A percentile compares a stretch with the other conserved stretches of the same genome.
phyloP scores from a whole-genome alignment of 2,888 invertebrate species.

The Adelphocoris suturalis region DNA sequence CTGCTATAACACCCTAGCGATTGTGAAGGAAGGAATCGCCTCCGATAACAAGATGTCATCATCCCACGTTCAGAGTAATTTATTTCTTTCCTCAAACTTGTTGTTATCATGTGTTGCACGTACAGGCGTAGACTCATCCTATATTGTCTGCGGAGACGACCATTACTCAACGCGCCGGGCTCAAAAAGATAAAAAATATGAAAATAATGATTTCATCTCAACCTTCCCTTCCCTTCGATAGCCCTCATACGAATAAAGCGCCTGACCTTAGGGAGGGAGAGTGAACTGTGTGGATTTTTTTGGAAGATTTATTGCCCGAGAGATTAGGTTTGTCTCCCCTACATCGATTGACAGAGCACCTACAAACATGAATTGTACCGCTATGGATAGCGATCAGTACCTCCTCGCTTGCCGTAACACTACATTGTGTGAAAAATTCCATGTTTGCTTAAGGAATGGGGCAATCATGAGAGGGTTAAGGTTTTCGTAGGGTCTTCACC shows the following conservation, averaged over 20 bases:
- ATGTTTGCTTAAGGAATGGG: too few species aligned
- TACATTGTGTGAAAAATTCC: too few species aligned
- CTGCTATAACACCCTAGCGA: not conserved
- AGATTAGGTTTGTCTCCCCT: not conserved
- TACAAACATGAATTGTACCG: too few species aligned
- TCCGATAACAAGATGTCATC: constrained; percentile 61
- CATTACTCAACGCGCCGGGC: constrained; percentile 64
- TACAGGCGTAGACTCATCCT: constrained; percentile 46
- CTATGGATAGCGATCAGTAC: too few species aligned
- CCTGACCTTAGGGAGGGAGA: constrained; percentile 34
- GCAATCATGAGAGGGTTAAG: too few species aligned
- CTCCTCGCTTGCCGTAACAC: too few species aligned
- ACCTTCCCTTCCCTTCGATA: not conserved
- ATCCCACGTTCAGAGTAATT: constrained; percentile 39
- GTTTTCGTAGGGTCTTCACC: too few species aligned
- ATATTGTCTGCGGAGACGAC: constrained; percentile 67
- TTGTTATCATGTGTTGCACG: constrained; percentile 70
- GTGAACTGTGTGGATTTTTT: not conserved
- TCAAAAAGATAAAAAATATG: constrained; percentile 69
- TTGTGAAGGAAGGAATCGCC: not conserved
- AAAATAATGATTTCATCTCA: constrained; percentile 70
- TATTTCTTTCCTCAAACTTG: constrained; percentile 47
- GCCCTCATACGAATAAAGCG: constrained; percentile 11
- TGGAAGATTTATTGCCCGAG: constrained; percentile 40
- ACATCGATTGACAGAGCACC: not conserved